A percentile compares a stretch with the other conserved stretches of the same genome.
phyloP scores from a whole-genome alignment of 2,797 vertebrate genomes.

The Paramormyrops hopkinsi region DNA sequence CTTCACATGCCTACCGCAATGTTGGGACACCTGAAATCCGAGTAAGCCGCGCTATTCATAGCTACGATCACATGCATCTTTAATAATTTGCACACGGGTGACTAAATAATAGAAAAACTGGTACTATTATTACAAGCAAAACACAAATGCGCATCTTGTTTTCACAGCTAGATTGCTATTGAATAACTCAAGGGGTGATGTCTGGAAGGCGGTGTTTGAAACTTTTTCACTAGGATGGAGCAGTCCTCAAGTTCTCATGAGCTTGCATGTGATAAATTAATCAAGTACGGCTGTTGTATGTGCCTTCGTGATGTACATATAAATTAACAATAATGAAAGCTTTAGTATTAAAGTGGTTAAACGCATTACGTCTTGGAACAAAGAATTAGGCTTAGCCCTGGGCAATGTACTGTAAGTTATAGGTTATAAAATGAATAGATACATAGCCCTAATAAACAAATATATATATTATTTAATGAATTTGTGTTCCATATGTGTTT shows the following conservation, averaged over 20 bases:
- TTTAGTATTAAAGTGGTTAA: neutral
- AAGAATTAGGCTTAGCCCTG: neutral
- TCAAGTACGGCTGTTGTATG: neutral
- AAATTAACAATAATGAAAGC: neutral
- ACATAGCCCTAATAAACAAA: neutral
- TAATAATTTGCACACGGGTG: conserved; percentile 23
- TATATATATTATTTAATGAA: neutral
- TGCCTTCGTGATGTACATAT: neutral
- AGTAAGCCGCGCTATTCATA: conserved; percentile 38
- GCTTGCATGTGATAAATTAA: conserved; percentile 6
- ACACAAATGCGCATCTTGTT: neutral
- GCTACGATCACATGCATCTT: conserved; percentile 35
- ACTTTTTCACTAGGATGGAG: neutral
- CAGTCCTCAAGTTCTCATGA: neutral
- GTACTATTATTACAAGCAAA: conserved; percentile 19
- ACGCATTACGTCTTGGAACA: neutral
- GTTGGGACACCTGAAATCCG: conserved; percentile 35
- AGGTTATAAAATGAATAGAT: neutral
- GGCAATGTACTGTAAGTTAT: neutral
- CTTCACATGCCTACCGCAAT: conserved; percentile 20
- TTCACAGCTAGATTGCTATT: conserved; percentile 2
- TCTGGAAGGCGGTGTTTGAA: neutral
- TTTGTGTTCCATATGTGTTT: neutral
- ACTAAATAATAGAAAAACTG: conserved; percentile 23
- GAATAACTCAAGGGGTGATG: neutral